Evolutionary conservation across 2,113 vertebrate species (phyloP), one percentile per base, ranked within the genome.

Genomic region (Atractosteus spatula): DNA sequence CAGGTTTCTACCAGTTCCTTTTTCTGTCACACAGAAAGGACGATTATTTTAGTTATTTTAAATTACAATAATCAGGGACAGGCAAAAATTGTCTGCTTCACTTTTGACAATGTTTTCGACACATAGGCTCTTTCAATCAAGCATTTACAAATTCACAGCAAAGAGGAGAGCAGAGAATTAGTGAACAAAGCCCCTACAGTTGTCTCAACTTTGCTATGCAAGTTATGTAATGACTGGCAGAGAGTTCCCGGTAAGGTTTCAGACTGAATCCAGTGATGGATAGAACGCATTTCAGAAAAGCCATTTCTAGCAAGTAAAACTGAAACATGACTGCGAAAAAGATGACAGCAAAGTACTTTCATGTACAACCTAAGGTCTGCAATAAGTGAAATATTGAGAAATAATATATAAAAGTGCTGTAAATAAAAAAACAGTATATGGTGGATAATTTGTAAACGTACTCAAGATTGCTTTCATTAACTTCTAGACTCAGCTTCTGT

Each of bases 151-250:
- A 84, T 84, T 82, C 86, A 81, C 81, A 81, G 84, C 80, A 81
- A 73, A 69, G 74, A 81, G 84, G 82, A 83, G 81, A 79, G 75
- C 43, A 84, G 85, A 81, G 82, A 74, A 73, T 76, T 8, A 76
- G 78, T 81, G 87, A 92, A 92, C 89, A 91, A 92, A 92, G 89
- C 89, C 71, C 78, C 85, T 88, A 91, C 88, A 91, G 90, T 93
- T 77, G 86, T 85, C 85, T 91, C 86, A 78, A 85, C 88, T 84
- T 85, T 69, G 86, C 86, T 86, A 87, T 85, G 88, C 84, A 80
- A 88, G 84, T 93, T 93, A 93, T 92, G 89, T 90, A 92, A 92
- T 88, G 85, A 91, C 88, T 90, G 88, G 86, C 89, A 88, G 85
- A 84, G 80, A 80, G 83, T 83, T 89, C 88, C 88, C 80, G 81